A percentile compares a stretch with the other conserved stretches of the same genome.
These are phyloP conservation scores for Riptortus pedestris DNA, from an alignment of 1,140 invertebrate genomes.

Conservation along the genomic window DNA sequence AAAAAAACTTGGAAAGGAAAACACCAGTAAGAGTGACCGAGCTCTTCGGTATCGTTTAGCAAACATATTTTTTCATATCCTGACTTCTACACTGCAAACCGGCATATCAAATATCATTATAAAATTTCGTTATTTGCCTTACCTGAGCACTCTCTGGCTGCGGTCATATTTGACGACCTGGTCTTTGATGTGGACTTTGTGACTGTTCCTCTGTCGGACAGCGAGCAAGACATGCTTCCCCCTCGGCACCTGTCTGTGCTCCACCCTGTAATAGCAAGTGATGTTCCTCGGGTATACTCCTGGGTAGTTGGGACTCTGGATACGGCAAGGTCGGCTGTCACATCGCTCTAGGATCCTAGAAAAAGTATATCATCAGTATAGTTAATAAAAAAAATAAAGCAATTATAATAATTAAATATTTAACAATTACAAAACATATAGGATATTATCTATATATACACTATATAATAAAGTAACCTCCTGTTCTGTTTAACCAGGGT, in stretches of 20 bases:
- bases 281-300: slow-evolving; percentile 75
- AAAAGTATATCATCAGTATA: not conserved
- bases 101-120: too few relatives aligned
- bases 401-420: too few relatives aligned
- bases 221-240: slow-evolving; percentile 62
- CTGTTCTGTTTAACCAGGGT: too few relatives aligned
- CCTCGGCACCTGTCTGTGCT: slow-evolving; percentile 54
- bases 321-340: slow-evolving; percentile 50
- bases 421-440: too few relatives aligned
- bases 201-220: slow-evolving; percentile 60
- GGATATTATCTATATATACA: too few relatives aligned
- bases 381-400: not conserved
- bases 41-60: too few relatives aligned
- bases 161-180: slow-evolving; percentile 63
- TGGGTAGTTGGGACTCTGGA: slow-evolving; percentile 77
- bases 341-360: slow-evolving; percentile 52
- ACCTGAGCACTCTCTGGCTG: slow-evolving; percentile 62
- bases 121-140: too few relatives aligned
- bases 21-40: too few relatives aligned
- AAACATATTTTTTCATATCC: too few relatives aligned
- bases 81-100: too few relatives aligned
- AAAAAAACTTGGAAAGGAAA: too few relatives aligned
- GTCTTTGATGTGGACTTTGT: slow-evolving; percentile 69
- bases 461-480: too few relatives aligned
- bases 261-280: slow-evolving; percentile 67